Percentiles rank a stretch among this genome's conserved stretches.
Conservation (phyloP, 2,888 invertebrate species). For the Globia sparganii region DNA sequence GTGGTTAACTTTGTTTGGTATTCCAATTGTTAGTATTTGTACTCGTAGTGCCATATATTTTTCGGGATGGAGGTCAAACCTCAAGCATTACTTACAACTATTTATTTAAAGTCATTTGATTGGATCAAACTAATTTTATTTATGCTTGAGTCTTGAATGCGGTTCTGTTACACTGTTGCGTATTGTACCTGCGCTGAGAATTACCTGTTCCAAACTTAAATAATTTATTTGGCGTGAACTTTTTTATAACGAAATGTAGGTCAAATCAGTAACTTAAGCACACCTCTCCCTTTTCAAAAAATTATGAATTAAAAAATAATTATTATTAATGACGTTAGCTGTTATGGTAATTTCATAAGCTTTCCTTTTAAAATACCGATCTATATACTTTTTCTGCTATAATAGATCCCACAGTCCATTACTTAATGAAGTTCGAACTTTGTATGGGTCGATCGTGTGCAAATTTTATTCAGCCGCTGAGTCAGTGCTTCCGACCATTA, state of each 20-base stretch:
- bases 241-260: neutral
- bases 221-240: too few species aligned
- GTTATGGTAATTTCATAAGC: neutral
- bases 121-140: neutral
- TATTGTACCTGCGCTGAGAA: neutral
- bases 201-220: neutral
- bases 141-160: neutral
- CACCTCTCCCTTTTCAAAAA: neutral
- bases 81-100: neutral
- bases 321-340: neutral
- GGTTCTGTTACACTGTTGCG: too few species aligned
- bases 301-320: neutral
- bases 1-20: constrained; percentile 26
- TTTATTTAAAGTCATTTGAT: neutral
- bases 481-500: constrained; percentile 17
- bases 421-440: constrained; percentile 28
- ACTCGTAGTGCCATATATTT: neutral
- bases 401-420: constrained; percentile 11
- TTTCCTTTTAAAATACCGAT: neutral
- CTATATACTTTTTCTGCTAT: neutral
- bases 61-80: neutral
- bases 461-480: constrained; percentile 31
- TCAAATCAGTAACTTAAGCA: too few species aligned
- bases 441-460: constrained; percentile 13
- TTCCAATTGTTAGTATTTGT: constrained; percentile 8